These are phyloP conservation scores for Pipa parva DNA, from an alignment of 2,113 vertebrate species.

Conservation along the genomic window DNA sequence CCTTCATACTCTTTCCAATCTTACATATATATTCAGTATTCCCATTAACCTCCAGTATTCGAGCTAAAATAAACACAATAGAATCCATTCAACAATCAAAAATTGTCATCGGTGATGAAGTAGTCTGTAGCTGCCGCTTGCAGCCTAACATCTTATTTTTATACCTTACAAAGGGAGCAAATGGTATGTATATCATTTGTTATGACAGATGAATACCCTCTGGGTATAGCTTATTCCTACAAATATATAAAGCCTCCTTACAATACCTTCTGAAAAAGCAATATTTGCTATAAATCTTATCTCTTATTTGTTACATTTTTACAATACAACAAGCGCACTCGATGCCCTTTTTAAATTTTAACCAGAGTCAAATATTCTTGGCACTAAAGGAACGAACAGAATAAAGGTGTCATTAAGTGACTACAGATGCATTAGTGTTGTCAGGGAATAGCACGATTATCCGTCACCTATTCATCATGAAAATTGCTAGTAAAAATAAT, in stretches of 20 bases:
- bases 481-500: not conserved
- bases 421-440: constrained; percentile 4
- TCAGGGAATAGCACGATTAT: not conserved
- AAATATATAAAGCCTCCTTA: not conserved
- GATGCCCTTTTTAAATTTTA: not conserved
- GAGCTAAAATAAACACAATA: too few species aligned
- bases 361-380: not conserved
- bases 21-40: too few species aligned
- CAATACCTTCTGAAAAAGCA: not conserved
- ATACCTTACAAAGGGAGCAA: not conserved
- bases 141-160: not conserved
- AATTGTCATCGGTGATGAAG: too few species aligned
- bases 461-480: not conserved
- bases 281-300: not conserved
- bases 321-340: not conserved
- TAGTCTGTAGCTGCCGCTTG: too few species aligned
- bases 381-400: not conserved
- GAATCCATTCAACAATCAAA: too few species aligned
- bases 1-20: too few species aligned
- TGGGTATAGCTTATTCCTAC: too few species aligned
- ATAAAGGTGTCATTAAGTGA: not conserved
- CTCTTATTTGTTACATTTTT: not conserved
- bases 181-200: too few species aligned
- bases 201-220: too few species aligned
- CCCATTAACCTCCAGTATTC: too few species aligned